Conservation (phyloP, 2,888 invertebrate genomes). For the Petrophora chlorosata region DNA sequence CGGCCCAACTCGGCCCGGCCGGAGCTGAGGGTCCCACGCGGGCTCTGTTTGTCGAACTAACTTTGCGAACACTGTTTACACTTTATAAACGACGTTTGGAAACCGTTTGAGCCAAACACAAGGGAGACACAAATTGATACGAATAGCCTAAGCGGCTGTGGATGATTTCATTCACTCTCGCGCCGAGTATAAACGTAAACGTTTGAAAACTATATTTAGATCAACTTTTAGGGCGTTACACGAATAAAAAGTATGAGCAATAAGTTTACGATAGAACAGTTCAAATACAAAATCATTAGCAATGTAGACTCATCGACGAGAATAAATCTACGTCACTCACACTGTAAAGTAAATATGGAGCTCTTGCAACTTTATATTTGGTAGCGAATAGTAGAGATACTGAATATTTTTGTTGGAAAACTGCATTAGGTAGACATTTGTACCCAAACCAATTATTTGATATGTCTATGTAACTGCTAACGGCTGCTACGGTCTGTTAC, state of each 20-base stretch:
- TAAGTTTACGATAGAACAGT: too few relatives aligned
- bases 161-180: conserved; percentile 30
- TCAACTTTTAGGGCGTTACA: not conserved
- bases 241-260: too few relatives aligned
- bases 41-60: conserved; percentile 69
- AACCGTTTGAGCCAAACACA: conserved; percentile 44
- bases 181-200: conserved; percentile 17
- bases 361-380: too few relatives aligned
- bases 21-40: conserved; percentile 59
- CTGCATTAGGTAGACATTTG: not conserved
- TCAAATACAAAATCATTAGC: too few relatives aligned
- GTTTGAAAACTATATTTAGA: not conserved
- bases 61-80: conserved; percentile 63
- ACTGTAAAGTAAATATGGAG: too few relatives aligned
- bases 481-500: conserved; percentile 1
- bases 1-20: conserved; percentile 63
- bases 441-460: not conserved
- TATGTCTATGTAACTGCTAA: not conserved
- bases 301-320: too few relatives aligned
- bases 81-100: conserved; percentile 47
- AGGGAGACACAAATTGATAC: conserved; percentile 38
- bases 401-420: not conserved
- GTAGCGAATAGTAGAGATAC: too few relatives aligned
- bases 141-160: conserved; percentile 50
- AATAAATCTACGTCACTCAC: too few relatives aligned